phyloP scores from a whole-genome alignment of 2,797 vertebrate species.

The Euthynnus affinis region DNA sequence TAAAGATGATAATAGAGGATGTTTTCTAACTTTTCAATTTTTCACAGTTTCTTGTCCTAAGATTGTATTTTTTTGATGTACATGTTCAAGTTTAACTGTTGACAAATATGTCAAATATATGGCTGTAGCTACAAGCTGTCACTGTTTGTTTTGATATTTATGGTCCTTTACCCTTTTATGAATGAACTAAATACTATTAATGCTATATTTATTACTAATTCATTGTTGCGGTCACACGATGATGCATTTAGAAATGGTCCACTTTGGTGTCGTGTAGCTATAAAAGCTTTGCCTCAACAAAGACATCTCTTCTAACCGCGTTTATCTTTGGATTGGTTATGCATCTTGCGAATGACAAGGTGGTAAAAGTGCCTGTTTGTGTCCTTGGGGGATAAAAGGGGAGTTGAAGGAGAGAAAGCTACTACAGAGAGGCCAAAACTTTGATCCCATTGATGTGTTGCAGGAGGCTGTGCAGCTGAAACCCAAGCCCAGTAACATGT shows the following conservation, averaged over 20 bases:
- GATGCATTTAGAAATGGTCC: constrained; percentile 27
- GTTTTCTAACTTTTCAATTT: constrained; percentile 59
- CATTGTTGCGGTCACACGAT: constrained; percentile 13
- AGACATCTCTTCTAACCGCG: constrained; percentile 42
- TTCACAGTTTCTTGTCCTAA: constrained; percentile 56
- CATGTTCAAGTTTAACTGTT: constrained; percentile 48
- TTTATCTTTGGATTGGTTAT: constrained; percentile 62
- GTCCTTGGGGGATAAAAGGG: constrained; percentile 62
- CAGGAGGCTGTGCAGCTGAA: constrained; percentile 85
- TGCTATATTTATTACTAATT: constrained; percentile 27
- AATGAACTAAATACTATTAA: constrained; percentile 20
- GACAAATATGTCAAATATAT: constrained; percentile 62
- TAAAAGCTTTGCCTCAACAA: constrained; percentile 48
- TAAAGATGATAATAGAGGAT: constrained; percentile 30
- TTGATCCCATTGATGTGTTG: constrained; percentile 87
- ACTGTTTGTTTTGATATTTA: constrained; percentile 42
- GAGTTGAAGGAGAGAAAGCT: constrained; percentile 69
- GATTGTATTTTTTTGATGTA: constrained; percentile 63
- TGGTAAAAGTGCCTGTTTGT: constrained; percentile 71
- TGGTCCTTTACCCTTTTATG: constrained; percentile 3
- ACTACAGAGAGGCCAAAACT: constrained; percentile 69
- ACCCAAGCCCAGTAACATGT: constrained; percentile 88
- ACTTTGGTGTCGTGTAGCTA: constrained; percentile 22
- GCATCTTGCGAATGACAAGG: constrained; percentile 72
- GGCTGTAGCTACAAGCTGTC: constrained; percentile 32